phyloP scores from a whole-genome alignment of 2,797 vertebrate genomes.

The Molossus molossus region DNA sequence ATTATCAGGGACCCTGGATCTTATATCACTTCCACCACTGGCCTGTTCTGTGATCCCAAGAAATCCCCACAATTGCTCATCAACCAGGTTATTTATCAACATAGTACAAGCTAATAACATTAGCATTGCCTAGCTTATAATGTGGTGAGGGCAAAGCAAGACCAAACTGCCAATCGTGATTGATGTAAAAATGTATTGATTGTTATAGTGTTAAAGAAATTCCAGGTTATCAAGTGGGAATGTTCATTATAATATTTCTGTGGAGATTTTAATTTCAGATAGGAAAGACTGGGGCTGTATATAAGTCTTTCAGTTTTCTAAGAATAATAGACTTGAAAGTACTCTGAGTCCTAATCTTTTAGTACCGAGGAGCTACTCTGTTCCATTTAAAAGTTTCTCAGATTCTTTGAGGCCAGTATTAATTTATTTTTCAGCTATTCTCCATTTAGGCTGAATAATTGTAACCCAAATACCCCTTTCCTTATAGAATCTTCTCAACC shows the following conservation, averaged over 20 bases:
- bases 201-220: constrained; percentile 56
- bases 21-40: not conserved
- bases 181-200: constrained; percentile 54
- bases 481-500: constrained; percentile 33
- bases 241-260: constrained; percentile 59
- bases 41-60: not conserved
- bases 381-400: constrained; percentile 55
- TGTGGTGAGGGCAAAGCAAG: constrained; percentile 34
- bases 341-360: constrained; percentile 36
- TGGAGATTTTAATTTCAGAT: constrained; percentile 77
- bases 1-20: not conserved
- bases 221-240: constrained; percentile 51
- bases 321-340: constrained; percentile 49
- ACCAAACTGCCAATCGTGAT: not conserved
- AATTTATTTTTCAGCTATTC: constrained; percentile 42
- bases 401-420: constrained; percentile 62
- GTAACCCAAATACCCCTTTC: not conserved
- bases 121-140: not conserved
- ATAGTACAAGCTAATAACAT: not conserved
- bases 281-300: constrained; percentile 15
- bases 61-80: not conserved
- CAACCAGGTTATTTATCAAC: not conserved
- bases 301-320: constrained; percentile 71
- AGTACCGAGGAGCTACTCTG: not conserved
- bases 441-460: constrained; percentile 41